Evolutionary conservation across 1,140 invertebrate species (phyloP).

Genomic region (Pseudomyrmex sp.): DNA sequence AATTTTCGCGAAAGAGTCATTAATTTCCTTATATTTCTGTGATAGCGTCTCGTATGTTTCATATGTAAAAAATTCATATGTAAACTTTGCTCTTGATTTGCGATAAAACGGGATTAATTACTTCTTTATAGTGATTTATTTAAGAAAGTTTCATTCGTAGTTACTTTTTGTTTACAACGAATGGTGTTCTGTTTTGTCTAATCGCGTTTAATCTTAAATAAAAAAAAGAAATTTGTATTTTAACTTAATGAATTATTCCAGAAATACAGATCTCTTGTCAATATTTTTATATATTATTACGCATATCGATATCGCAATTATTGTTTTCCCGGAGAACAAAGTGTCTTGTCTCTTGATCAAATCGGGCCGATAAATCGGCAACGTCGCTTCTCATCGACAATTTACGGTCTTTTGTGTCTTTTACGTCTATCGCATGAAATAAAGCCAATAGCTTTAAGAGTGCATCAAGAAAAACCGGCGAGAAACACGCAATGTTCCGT

Average conservation of each 20-base stretch:
- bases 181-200: no score
- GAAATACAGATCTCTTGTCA: no score
- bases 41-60: neutral
- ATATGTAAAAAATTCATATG: neutral
- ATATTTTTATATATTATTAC: neutral
- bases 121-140: neutral
- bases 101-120: neutral
- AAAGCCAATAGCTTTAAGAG: neutral
- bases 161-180: no score
- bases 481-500: neutral
- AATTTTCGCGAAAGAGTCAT: neutral
- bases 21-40: slow-evolving; percentile 11
- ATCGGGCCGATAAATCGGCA: slow-evolving; percentile 59
- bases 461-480: neutral
- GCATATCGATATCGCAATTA: slow-evolving; percentile 16
- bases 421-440: slow-evolving; percentile 40
- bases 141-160: no score
- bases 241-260: no score
- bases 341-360: slow-evolving; percentile 23
- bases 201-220: no score
- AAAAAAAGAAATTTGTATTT: no score
- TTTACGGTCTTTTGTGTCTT: slow-evolving; percentile 69
- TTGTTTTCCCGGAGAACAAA: slow-evolving; percentile 22
- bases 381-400: slow-evolving; percentile 48
- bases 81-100: neutral